Percentiles rank a stretch among this genome's conserved stretches.
Evolutionary conservation across 2,113 vertebrate species (phyloP).

Genomic region (Hoplias malabaricus): DNA sequence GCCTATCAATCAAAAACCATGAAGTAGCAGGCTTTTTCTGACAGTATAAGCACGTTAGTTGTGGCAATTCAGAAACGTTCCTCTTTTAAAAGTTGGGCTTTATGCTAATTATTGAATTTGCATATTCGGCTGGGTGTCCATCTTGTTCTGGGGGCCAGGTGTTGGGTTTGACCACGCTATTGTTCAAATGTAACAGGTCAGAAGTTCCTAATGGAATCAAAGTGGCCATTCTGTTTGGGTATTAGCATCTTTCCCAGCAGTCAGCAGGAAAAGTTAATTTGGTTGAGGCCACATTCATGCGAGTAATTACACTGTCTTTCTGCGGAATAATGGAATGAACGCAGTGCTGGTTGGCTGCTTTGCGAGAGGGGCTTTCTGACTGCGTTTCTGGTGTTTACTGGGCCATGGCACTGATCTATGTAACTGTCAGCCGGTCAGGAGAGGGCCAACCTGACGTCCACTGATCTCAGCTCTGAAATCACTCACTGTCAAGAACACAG

Average conservation of each 20-base stretch:
- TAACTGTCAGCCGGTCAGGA: constrained; percentile 57
- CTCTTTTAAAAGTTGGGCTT: constrained; percentile 18
- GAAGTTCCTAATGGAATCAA: constrained; percentile 65
- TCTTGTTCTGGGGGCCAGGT: constrained; percentile 65
- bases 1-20: not conserved
- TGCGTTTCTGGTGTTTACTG: constrained; percentile 50
- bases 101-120: constrained; percentile 67
- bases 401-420: constrained; percentile 62
- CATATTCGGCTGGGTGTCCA: constrained; percentile 63
- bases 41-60: not conserved
- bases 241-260: constrained; percentile 62
- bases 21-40: not conserved
- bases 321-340: constrained; percentile 53
- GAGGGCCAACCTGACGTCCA: constrained; percentile 6
- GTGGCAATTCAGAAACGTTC: not conserved
- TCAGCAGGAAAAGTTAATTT: constrained; percentile 68
- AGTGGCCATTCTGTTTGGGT: constrained; percentile 56
- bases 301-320: constrained; percentile 53
- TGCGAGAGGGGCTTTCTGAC: not conserved
- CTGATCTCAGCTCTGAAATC: constrained; percentile 51
- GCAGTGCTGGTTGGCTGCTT: constrained; percentile 36
- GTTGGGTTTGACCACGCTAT: constrained; percentile 62
- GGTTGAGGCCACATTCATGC: constrained; percentile 56
- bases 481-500: constrained; percentile 48
- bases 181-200: constrained; percentile 62